These are phyloP conservation scores for Perca schrenkii DNA, from an alignment of 2,113 vertebrate species.

Conservation along the genomic window DNA sequence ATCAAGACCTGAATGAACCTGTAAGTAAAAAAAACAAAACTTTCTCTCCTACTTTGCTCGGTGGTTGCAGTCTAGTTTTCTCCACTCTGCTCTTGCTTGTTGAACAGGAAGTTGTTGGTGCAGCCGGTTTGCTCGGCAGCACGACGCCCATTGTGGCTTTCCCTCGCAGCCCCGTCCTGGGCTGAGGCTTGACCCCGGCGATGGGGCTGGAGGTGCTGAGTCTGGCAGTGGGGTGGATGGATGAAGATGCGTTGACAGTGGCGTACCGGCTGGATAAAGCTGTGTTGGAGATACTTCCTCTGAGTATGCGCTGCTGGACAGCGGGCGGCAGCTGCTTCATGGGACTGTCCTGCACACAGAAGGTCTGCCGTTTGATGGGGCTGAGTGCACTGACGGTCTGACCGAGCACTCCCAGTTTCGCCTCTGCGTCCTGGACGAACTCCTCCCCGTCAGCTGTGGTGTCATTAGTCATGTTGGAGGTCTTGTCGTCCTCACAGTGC, in stretches of 20 bases:
- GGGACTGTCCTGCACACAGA: conserved; percentile 87
- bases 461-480: background rate
- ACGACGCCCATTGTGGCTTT: conserved; percentile 58
- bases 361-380: conserved; percentile 91
- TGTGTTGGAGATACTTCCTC: background rate
- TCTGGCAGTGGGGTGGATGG: background rate
- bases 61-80: conserved; percentile 77
- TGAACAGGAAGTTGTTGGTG: conserved; percentile 40
- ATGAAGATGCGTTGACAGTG: background rate
- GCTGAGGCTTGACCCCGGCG: conserved; percentile 41
- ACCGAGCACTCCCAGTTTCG: conserved; percentile 85
- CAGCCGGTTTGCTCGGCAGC: conserved; percentile 73
- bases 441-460: conserved; percentile 63
- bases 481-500: background rate
- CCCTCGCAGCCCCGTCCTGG: conserved; percentile 59
- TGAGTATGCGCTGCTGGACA: conserved; percentile 68
- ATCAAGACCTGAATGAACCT: background rate
- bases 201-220: conserved; percentile 79
- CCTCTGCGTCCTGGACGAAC: conserved; percentile 85
- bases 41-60: conserved; percentile 60
- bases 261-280: background rate
- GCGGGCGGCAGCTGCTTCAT: conserved; percentile 77
- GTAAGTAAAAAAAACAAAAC: background rate
- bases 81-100: conserved; percentile 56
- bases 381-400: conserved; percentile 69